phyloP scores from a whole-genome alignment of 2,888 invertebrate genomes.

The Drosophila kuntzei region DNA sequence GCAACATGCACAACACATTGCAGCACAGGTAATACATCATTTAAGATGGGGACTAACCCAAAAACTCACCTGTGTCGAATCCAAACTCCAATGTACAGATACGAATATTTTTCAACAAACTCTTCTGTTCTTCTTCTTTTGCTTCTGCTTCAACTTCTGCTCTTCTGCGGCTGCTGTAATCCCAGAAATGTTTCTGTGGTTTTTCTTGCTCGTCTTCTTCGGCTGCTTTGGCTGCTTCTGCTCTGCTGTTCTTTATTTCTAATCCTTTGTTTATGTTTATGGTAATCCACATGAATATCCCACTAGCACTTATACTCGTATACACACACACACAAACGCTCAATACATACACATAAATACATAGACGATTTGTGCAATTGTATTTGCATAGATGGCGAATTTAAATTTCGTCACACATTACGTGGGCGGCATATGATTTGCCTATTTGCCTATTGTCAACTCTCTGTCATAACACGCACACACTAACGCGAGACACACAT shows the following conservation, averaged over 20 bases:
- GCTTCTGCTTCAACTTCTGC: slow-evolving; percentile 17
- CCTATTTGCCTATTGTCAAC: slow-evolving; percentile 74
- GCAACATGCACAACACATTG: slow-evolving; percentile 46
- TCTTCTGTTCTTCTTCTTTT: slow-evolving; percentile 5
- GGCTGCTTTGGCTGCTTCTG: slow-evolving; percentile 3
- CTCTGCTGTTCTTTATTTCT: slow-evolving; percentile 52
- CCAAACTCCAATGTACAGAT: slow-evolving; percentile 29
- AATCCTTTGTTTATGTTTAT: slow-evolving; percentile 82
- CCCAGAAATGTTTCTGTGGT: slow-evolving; percentile 66
- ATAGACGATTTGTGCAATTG: slow-evolving; percentile 60
- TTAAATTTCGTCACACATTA: slow-evolving; percentile 82
- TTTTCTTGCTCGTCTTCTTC: slow-evolving; percentile 11
- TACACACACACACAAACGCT: slow-evolving; percentile 10
- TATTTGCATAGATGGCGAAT: slow-evolving; percentile 76
- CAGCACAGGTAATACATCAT: slow-evolving; percentile 74
- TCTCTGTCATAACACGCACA: slow-evolving; percentile 47
- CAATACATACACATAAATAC: slow-evolving; percentile 15
- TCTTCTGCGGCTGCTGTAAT: slow-evolving; percentile 51
- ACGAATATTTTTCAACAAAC: slow-evolving; percentile 8
- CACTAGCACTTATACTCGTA: slow-evolving; percentile 42
- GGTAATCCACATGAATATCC: slow-evolving; percentile 72
- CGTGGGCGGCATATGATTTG: slow-evolving; percentile 78
- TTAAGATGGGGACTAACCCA: slow-evolving; percentile 41
- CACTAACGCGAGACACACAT: slow-evolving; percentile 14
- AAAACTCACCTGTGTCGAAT: slow-evolving; percentile 66